These are phyloP conservation scores for Xenopus petersii DNA, from an alignment of 2,797 vertebrate species.

Conservation along the genomic window DNA sequence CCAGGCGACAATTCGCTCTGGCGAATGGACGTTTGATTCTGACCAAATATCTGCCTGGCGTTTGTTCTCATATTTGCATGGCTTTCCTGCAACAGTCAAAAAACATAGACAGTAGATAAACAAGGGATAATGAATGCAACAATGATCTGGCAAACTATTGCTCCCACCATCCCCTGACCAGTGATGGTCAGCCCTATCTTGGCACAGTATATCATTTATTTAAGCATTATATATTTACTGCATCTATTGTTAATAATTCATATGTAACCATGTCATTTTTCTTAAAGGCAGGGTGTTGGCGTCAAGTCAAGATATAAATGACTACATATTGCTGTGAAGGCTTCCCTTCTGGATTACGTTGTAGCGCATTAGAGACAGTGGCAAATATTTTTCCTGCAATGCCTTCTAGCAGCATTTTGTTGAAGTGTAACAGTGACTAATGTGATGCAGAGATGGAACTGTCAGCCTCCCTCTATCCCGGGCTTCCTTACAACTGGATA, in stretches of 20 bases:
- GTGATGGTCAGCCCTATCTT: too few relatives aligned
- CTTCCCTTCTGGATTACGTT: slow-evolving; percentile 29
- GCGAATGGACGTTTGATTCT: too few relatives aligned
- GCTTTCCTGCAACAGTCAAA: too few relatives aligned
- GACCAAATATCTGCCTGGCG: too few relatives aligned
- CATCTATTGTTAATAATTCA: neutral
- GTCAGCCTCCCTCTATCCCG: neutral
- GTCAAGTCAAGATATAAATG: neutral
- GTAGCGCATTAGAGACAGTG: slow-evolving; percentile 11
- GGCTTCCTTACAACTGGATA: slow-evolving; percentile 4
- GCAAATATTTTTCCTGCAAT: slow-evolving; percentile 15
- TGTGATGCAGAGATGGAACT: slow-evolving; percentile 2
- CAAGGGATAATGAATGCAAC: too few relatives aligned
- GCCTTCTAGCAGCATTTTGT: slow-evolving; percentile 7
- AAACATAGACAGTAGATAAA: too few relatives aligned
- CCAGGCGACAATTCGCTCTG: too few relatives aligned
- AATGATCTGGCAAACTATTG: too few relatives aligned
- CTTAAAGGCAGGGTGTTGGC: neutral
- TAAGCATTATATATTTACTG: neutral
- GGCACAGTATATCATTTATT: too few relatives aligned
- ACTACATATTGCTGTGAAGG: slow-evolving; percentile 9
- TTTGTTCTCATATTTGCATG: too few relatives aligned
- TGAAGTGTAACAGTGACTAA: slow-evolving; percentile 28
- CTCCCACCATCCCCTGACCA: too few relatives aligned
- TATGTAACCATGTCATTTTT: neutral